A percentile compares a stretch with the other conserved stretches of the same genome.
Evolutionary conservation across 2,113 vertebrate genomes (phyloP).

Genomic region (Hymenochirus boettgeri): DNA sequence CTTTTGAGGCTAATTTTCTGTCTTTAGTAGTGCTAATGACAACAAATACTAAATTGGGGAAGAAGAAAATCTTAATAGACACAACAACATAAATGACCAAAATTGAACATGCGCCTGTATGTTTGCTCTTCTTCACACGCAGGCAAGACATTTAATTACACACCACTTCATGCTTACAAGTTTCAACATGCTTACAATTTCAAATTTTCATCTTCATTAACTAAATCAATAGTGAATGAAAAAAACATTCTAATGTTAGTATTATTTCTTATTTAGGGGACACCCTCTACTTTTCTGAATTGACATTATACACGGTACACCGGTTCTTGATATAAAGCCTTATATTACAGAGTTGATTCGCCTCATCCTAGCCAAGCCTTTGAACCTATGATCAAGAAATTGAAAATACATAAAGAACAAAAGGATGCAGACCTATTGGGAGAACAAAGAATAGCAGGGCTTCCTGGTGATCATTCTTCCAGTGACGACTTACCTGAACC

Average conservation of each 20-base stretch:
- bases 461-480: not conserved
- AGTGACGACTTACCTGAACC: not conserved
- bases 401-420: not conserved
- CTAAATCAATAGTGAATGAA: too few species aligned
- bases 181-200: too few species aligned
- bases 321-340: conserved; percentile 82
- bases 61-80: too few species aligned
- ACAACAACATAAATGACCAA: too few species aligned
- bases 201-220: too few species aligned
- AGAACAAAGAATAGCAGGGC: not conserved
- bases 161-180: too few species aligned
- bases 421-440: not conserved
- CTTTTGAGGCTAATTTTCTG: too few species aligned
- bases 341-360: conserved; percentile 83
- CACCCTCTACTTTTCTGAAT: conserved; percentile 73
- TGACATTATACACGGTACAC: conserved; percentile 81
- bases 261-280: conserved; percentile 60
- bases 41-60: too few species aligned
- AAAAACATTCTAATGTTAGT: not conserved
- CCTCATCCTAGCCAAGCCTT: conserved; percentile 44
- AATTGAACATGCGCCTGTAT: too few species aligned
- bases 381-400: conserved; percentile 12
- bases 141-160: too few species aligned
- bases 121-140: too few species aligned
- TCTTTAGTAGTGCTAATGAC: too few species aligned